A percentile compares a stretch with the other conserved stretches of the same genome.
Evolutionary conservation across 2,797 vertebrate genomes (phyloP).

Genomic region (Sciurus vulgaris): DNA sequence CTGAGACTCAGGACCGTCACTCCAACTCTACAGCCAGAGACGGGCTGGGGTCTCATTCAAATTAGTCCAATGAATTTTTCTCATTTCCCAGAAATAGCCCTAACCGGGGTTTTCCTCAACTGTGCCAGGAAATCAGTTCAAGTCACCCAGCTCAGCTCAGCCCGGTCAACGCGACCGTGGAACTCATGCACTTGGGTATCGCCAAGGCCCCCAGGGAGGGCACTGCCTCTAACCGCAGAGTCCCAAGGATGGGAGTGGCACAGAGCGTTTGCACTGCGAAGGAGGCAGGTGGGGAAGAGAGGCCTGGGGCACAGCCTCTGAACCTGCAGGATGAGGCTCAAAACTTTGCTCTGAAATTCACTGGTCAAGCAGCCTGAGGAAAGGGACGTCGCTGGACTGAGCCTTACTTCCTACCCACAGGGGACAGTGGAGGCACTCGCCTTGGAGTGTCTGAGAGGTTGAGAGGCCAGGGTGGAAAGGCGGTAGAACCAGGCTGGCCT

Average conservation of each 20-base stretch:
- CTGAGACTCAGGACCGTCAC: not conserved
- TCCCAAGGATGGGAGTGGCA: not conserved
- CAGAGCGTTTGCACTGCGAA: fast-evolving
- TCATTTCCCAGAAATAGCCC: not conserved
- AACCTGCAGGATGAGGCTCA: no score
- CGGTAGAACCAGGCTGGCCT: not conserved
- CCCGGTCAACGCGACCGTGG: fast-evolving
- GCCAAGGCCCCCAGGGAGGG: fast-evolving
- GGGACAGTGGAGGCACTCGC: fast-evolving
- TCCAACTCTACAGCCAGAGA: not conserved
- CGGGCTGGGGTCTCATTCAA: not conserved
- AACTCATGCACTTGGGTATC: fast-evolving
- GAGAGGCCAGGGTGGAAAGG: fast-evolving
- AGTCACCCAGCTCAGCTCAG: not conserved
- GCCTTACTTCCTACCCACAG: not conserved
- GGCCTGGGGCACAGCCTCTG: not conserved
- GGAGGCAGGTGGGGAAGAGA: not conserved
- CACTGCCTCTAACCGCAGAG: fast-evolving
- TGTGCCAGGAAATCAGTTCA: not conserved
- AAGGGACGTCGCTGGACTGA: not conserved
- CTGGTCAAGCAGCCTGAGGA: not conserved
- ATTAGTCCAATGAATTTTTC: not conserved
- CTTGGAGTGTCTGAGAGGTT: not conserved
- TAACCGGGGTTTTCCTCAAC: not conserved
- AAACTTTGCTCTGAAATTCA: not conserved